Base-by-base conservation (phyloP, 2,888 invertebrate genomes). In the Cephonodes hylas region DNA sequence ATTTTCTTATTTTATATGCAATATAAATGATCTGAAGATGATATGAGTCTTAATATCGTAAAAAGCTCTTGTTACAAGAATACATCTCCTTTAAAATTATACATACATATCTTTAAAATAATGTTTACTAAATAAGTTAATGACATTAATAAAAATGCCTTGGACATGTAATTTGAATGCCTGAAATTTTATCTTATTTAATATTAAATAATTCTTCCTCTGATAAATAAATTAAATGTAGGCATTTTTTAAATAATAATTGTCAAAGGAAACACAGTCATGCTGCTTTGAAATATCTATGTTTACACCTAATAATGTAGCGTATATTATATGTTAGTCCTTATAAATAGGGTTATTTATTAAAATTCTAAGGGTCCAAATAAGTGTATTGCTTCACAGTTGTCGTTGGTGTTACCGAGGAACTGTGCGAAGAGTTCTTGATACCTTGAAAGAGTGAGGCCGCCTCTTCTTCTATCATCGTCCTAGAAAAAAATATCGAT, bases 371-470 rank as follows among this genome's bases (percentile, higher is more conserved):
- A 88, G 42, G 97, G 97, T 48, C 97, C 97, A 83, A 97, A 97
- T 15, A 97, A 93, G 76, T 96, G 95, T 59, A 95, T 95, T 42
- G 96, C 96, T 64, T 94, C 93, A 77, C 95, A 95, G 72, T 94
- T 93, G 63, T 96, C 96, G 70, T 94, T 94, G 42, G 94, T 94
- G 83, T 96, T 96, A 23, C 97, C 96, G 65, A 97, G 93, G 89
- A 96, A 97, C 84, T 96, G 95, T 0, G 96, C 96, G 82, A 97
- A 97, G 2, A 97, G 92, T 82, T 97, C 97, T 83, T 97, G 96
- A 81, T 97, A 97, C 80, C 97, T 94, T 4, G 95, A 94, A 64
- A 96, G 82, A 2, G 95, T 96, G 56, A 97, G 88, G 3, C 97
- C 97, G 25, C 97, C 97, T 76, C 94, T 94, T 87, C 95, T 94